These are phyloP conservation scores for Aphelinus atriplicis DNA, from an alignment of 1,140 invertebrate genomes.

Conservation along the genomic window DNA sequence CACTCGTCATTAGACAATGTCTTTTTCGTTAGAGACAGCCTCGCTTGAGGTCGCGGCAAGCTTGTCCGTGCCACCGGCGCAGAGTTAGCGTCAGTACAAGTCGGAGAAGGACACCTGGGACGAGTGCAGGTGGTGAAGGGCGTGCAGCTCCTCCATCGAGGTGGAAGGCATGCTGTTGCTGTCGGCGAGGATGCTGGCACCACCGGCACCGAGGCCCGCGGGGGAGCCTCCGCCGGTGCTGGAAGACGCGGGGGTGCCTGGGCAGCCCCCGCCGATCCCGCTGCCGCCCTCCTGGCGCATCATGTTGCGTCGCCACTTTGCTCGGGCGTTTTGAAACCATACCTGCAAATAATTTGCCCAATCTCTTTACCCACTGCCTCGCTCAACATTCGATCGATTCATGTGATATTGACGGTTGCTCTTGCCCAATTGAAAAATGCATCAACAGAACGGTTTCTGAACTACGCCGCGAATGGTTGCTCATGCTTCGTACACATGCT, in stretches of 20 bases:
- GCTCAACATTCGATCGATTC: no score
- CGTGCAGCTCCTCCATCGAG: constrained; percentile 64
- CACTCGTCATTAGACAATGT: not conserved
- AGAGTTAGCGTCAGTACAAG: constrained; percentile 61
- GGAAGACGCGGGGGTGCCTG: constrained; percentile 61
- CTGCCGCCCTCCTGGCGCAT: constrained; percentile 77
- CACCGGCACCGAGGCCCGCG: constrained; percentile 54
- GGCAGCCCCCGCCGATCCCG: constrained; percentile 55
- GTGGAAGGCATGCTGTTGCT: constrained; percentile 64
- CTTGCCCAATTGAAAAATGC: no score
- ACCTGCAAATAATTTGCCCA: constrained; percentile 72
- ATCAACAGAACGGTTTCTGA: no score
- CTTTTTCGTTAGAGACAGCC: constrained; percentile 12
- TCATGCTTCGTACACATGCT: no score
- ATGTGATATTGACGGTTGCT: no score
- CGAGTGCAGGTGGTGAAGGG: constrained; percentile 64
- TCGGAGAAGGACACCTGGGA: constrained; percentile 65
- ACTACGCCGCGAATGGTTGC: no score
- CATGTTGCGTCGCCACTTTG: constrained; percentile 91
- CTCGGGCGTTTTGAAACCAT: constrained; percentile 98
- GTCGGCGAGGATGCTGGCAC: constrained; percentile 59
- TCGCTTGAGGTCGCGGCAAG: constrained; percentile 13
- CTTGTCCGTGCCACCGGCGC: constrained; percentile 43
- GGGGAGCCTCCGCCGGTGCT: constrained; percentile 58
- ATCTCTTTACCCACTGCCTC: no score